phyloP scores from a whole-genome alignment of 2,888 invertebrate species.

The Leptura quadrifasciata region DNA sequence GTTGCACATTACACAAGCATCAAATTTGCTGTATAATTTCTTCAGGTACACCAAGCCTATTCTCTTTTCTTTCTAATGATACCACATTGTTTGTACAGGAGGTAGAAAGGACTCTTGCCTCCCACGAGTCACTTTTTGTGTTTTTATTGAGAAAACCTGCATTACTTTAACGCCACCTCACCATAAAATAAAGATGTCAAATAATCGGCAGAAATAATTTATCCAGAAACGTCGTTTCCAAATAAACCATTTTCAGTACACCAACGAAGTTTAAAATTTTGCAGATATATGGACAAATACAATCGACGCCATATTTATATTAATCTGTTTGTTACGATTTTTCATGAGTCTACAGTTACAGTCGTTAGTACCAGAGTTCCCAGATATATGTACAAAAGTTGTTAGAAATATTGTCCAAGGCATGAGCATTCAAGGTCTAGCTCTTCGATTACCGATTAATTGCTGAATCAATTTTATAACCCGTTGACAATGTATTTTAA shows the following conservation, averaged over 20 bases:
- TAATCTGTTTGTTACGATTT: neutral
- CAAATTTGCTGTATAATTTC: conserved; percentile 49
- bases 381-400: conserved; percentile 1
- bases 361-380: neutral
- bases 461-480: too few relatives aligned
- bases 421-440: too few relatives aligned
- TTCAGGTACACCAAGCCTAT: conserved; percentile 60
- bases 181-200: conserved; percentile 43
- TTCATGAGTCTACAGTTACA: too few relatives aligned
- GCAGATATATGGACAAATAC: neutral
- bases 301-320: neutral
- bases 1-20: conserved; percentile 70
- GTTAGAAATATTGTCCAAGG: neutral
- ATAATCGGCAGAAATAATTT: neutral
- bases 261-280: neutral
- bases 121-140: conserved; percentile 61
- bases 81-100: conserved; percentile 52
- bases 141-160: conserved; percentile 49
- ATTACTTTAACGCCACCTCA: conserved; percentile 36
- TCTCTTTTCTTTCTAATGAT: conserved; percentile 42
- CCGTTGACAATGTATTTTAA: too few relatives aligned
- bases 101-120: conserved; percentile 54
- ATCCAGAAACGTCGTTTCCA: neutral
- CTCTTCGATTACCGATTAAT: too few relatives aligned
- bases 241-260: neutral